phyloP scores from a whole-genome alignment of 2,113 vertebrate genomes.

The Daubentonia madagascariensis region DNA sequence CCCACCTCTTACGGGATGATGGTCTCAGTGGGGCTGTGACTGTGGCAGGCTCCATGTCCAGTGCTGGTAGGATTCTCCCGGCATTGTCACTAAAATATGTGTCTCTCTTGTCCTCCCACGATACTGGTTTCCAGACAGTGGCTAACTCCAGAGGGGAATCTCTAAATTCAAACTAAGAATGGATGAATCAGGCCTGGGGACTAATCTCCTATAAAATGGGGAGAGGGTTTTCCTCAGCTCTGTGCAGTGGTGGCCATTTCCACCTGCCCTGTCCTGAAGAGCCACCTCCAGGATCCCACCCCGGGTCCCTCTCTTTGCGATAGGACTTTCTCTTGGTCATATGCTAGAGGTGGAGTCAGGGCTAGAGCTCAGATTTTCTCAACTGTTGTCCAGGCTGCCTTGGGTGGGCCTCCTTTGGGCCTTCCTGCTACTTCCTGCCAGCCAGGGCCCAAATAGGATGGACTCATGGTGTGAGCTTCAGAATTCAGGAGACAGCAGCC shows the following conservation, averaged over 20 bases:
- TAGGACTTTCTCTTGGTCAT: not conserved
- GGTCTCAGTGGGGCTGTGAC: not conserved
- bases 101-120: not conserved
- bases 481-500: not conserved
- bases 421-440: not conserved
- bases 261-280: not conserved
- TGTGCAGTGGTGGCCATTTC: not conserved
- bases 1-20: not conserved
- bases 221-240: not conserved
- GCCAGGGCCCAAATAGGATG: not conserved
- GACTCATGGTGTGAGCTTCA: not conserved
- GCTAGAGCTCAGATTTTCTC: not conserved
- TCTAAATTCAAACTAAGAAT: too few species aligned
- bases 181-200: not conserved
- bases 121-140: not conserved
- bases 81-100: not conserved
- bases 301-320: not conserved
- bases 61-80: not conserved
- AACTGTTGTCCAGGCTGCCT: not conserved
- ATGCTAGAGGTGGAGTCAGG: not conserved
- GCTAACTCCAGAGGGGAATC: not conserved
- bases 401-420: not conserved
- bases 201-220: not conserved
- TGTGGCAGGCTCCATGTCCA: not conserved
- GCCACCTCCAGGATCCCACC: not conserved